Percentiles rank a stretch among this genome's conserved stretches.
These are phyloP conservation scores for Euschistus heros DNA, from an alignment of 1,140 invertebrate species.

Conservation along the genomic window DNA sequence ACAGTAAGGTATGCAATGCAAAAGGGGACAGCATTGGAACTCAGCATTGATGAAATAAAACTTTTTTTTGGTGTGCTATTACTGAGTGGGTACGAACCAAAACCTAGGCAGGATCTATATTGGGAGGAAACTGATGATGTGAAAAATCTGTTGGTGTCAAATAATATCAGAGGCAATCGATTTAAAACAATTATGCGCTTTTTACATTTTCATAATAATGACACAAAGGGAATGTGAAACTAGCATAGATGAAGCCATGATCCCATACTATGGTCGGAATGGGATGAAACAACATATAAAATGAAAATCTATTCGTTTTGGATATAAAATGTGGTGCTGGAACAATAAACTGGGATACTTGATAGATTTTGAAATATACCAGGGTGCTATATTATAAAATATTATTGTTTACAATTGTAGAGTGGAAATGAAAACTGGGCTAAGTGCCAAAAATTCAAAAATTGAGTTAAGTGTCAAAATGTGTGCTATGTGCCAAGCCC, in stretches of 20 bases:
- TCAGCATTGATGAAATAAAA: background rate
- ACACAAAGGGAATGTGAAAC: background rate
- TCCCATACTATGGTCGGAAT: background rate
- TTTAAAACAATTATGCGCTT: too few relatives aligned
- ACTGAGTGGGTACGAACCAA: background rate
- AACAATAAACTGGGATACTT: too few relatives aligned
- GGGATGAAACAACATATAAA: background rate
- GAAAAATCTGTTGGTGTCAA: background rate
- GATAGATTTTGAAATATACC: background rate
- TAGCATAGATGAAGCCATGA: background rate
- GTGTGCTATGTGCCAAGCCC: too few relatives aligned
- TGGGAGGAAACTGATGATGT: background rate
- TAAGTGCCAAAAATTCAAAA: too few relatives aligned
- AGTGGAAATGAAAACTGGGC: too few relatives aligned
- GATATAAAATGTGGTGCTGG: background rate
- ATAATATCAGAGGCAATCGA: background rate
- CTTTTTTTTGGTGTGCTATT: background rate
- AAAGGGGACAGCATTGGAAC: background rate
- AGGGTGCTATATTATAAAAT: too few relatives aligned
- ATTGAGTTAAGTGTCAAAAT: too few relatives aligned
- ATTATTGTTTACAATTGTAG: too few relatives aligned
- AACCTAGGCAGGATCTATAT: background rate
- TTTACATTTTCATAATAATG: too few relatives aligned
- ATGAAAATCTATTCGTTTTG: background rate
- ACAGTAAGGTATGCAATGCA: background rate